Percentiles rank a stretch among this genome's conserved stretches.
Evolutionary conservation across 2,888 invertebrate species (phyloP).

Genomic region (Cylloceria caligata): DNA sequence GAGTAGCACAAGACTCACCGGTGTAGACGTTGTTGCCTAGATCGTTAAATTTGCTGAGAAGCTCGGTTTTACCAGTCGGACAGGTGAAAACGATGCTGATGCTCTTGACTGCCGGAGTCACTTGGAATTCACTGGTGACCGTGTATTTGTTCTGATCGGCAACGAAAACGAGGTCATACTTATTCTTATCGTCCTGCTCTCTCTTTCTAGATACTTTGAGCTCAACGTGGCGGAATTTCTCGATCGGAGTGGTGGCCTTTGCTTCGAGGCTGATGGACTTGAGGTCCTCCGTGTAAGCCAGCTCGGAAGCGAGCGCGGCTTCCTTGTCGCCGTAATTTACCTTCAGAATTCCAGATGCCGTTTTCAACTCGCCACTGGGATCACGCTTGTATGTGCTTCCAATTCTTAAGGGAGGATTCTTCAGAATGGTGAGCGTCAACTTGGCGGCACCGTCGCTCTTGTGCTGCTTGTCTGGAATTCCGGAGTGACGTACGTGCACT

Average conservation of each 20-base stretch:
- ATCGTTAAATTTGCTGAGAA: conserved; percentile 84
- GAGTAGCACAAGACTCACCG: conserved; percentile 72
- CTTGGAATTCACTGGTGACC: conserved; percentile 85
- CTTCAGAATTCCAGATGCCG: conserved; percentile 67
- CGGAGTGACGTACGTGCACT: conserved; percentile 67
- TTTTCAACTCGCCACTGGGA: conserved; percentile 80
- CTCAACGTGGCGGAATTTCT: conserved; percentile 77
- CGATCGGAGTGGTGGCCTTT: conserved; percentile 77
- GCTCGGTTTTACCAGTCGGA: conserved; percentile 85
- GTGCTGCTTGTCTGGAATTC: conserved; percentile 81
- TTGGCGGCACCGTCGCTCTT: conserved; percentile 83
- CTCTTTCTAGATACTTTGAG: conserved; percentile 79
- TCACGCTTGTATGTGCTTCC: conserved; percentile 85
- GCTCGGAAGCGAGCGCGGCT: conserved; percentile 68
- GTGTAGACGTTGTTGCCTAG: conserved; percentile 87
- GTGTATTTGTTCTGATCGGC: conserved; percentile 87
- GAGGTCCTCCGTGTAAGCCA: conserved; percentile 72
- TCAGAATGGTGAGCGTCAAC: conserved; percentile 84
- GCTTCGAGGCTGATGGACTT: conserved; percentile 72
- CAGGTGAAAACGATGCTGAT: conserved; percentile 84
- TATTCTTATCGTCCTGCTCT: conserved; percentile 74
- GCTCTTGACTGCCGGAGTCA: conserved; percentile 86
- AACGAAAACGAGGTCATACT: conserved; percentile 84
- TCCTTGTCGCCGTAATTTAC: conserved; percentile 76
- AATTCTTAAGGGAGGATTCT: conserved; percentile 85